These are phyloP conservation scores for Actinia equina DNA, from an alignment of 64 coral and sea anemone species.

Conservation along the genomic window DNA sequence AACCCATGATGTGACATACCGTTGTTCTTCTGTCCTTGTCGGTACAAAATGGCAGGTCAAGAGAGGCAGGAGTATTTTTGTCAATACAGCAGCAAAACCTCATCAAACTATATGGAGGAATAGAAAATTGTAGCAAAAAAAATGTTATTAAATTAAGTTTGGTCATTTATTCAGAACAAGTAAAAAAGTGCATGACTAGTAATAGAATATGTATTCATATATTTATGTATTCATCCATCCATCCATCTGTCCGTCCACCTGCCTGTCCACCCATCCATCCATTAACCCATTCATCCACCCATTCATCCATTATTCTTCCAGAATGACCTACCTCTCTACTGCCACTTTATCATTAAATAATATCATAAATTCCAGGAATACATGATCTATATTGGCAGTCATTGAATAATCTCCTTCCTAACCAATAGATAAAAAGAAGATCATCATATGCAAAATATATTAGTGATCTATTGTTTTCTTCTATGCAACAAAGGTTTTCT, in stretches of 20 bases:
- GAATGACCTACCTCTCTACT: constrained; percentile 26
- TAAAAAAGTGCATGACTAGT: too few relatives aligned
- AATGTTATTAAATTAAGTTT: too few relatives aligned
- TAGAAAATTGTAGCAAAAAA: not conserved
- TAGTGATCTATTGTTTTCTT: too few relatives aligned
- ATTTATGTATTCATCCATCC: too few relatives aligned
- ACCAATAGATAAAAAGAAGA: not conserved
- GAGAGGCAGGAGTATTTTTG: not conserved
- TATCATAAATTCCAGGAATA: constrained; percentile 28
- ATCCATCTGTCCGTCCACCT: too few relatives aligned
- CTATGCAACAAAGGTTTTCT: too few relatives aligned
- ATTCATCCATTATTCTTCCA: too few relatives aligned
- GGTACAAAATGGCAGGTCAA: not conserved
- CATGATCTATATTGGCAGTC: constrained; percentile 34
- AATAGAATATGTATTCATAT: too few relatives aligned
- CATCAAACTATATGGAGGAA: not conserved
- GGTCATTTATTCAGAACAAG: too few relatives aligned
- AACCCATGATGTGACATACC: not conserved
- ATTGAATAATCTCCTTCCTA: constrained; percentile 9
- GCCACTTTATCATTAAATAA: constrained; percentile 22
- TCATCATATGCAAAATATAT: not conserved
- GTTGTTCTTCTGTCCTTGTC: not conserved
- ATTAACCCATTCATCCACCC: too few relatives aligned
- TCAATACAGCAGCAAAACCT: constrained; percentile 12
- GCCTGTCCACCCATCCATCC: too few relatives aligned